These are phyloP conservation scores for Thunnus maccoyii DNA, from an alignment of 2,113 vertebrate genomes.

Conservation along the genomic window DNA sequence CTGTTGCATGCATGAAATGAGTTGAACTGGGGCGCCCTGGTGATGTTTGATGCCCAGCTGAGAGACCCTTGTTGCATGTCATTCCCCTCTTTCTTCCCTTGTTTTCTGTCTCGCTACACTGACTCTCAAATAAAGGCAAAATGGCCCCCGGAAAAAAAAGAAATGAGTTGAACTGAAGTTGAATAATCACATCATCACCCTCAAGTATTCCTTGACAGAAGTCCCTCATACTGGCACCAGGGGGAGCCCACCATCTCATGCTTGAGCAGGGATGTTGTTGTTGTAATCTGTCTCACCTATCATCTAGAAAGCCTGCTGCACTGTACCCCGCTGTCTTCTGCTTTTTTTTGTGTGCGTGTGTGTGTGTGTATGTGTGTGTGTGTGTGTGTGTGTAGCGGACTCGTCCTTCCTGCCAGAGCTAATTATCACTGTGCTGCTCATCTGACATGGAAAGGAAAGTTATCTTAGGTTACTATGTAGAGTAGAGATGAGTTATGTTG, in stretches of 20 bases:
- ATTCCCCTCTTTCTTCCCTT: too few species aligned
- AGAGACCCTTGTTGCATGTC: too few species aligned
- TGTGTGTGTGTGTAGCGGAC: constrained; percentile 12
- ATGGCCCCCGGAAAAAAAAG: not conserved
- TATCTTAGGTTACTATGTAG: constrained; percentile 19
- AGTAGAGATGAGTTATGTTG: not conserved
- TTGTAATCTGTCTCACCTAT: not conserved
- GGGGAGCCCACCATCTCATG: constrained; percentile 55
- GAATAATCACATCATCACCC: not conserved
- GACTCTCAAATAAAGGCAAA: too few species aligned
- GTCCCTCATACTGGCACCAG: constrained; percentile 45
- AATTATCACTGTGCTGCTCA: not conserved
- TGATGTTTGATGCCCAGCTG: too few species aligned
- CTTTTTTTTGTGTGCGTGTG: not conserved
- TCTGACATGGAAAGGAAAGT: not conserved
- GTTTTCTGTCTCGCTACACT: too few species aligned
- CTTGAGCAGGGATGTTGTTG: not conserved
- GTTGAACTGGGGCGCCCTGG: too few species aligned
- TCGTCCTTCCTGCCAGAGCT: constrained; percentile 10
- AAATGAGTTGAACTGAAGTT: constrained; percentile 23
- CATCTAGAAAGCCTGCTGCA: not conserved
- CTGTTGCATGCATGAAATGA: not conserved
- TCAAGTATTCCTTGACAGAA: not conserved
- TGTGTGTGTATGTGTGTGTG: not conserved
- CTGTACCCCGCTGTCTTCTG: not conserved